A percentile compares a stretch with the other conserved stretches of the same genome.
Conservation (phyloP, 2,113 vertebrate genomes). For the Synodontis membranacea region DNA sequence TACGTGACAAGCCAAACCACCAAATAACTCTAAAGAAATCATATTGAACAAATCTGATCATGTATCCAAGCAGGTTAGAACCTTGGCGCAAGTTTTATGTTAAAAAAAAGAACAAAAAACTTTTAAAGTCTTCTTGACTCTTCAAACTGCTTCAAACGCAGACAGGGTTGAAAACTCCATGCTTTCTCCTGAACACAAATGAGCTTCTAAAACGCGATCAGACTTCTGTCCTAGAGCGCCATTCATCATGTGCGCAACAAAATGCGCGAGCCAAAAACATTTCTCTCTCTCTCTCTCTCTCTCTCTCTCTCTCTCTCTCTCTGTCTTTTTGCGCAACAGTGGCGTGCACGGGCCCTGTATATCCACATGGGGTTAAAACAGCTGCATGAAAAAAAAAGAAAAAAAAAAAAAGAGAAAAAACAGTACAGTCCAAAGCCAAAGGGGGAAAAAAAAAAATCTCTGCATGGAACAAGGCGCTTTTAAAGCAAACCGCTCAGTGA, state of each 20-base stretch:
- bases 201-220: background rate
- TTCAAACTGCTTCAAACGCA: background rate
- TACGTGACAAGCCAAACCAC: background rate
- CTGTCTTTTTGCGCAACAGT: slow-evolving; percentile 12
- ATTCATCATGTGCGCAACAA: background rate
- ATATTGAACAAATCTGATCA: background rate
- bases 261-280: background rate
- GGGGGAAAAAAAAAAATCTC: background rate
- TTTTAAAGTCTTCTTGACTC: background rate
- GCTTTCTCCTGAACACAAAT: background rate
- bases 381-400: background rate
- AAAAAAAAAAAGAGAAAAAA: background rate
- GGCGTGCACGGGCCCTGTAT: background rate
- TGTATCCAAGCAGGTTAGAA: background rate
- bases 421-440: background rate
- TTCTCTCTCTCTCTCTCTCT: background rate
- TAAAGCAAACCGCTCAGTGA: background rate
- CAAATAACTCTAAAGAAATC: background rate
- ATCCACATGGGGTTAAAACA: slow-evolving; percentile 21
- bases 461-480: background rate
- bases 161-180: background rate
- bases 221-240: background rate
- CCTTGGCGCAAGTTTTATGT: background rate
- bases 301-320: too few relatives aligned
- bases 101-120: background rate